Percentiles rank a stretch among this genome's conserved stretches.
Conservation (phyloP, 2,797 vertebrate species). For the Perodicticus potto region DNA sequence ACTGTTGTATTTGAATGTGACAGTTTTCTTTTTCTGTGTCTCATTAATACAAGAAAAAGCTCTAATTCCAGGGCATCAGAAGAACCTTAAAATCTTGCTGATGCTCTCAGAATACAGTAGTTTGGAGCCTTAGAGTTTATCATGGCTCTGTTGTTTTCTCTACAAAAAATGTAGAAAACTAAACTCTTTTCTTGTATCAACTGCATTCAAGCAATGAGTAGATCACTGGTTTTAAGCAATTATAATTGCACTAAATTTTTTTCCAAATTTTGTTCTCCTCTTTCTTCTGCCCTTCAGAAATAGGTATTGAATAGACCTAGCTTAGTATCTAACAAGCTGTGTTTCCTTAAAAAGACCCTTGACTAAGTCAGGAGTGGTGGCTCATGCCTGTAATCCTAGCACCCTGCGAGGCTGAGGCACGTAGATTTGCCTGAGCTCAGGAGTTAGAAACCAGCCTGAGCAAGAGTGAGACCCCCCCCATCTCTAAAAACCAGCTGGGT, state of each 20-base stretch:
- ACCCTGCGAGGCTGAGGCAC: too few species aligned
- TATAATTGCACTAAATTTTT: background rate
- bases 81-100: background rate
- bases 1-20: background rate
- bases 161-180: background rate
- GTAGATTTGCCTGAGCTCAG: too few species aligned
- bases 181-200: background rate
- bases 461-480: too few species aligned
- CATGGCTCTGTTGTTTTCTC: background rate
- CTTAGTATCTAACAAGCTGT: background rate
- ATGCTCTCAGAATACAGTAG: background rate
- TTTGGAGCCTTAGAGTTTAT: background rate
- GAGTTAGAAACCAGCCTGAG: too few species aligned
- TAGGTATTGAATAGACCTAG: background rate
- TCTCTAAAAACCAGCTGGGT: too few species aligned
- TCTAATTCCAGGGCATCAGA: background rate
- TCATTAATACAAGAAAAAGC: slow-evolving; percentile 17
- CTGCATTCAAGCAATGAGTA: background rate
- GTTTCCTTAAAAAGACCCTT: background rate
- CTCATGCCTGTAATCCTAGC: too few species aligned
- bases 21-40: background rate
- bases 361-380: too few species aligned
- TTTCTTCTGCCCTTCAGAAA: background rate
- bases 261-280: background rate
- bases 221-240: background rate